Evolutionary conservation across 2,888 invertebrate species (phyloP).

Genomic region (Ceramica pisi): DNA sequence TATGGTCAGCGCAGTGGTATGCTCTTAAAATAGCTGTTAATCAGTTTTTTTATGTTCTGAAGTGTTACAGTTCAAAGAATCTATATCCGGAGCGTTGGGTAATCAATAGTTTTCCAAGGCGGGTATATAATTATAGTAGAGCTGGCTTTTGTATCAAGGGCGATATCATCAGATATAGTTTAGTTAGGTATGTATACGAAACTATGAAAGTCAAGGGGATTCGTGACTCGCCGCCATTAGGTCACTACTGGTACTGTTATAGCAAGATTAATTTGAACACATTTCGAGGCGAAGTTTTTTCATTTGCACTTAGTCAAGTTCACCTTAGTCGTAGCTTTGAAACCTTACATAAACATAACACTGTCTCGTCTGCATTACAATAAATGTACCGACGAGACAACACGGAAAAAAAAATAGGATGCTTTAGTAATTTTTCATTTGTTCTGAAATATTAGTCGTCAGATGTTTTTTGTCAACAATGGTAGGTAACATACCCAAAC

Average conservation of each 20-base stretch:
- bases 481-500: slow-evolving; percentile 8
- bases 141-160: slow-evolving; percentile 70
- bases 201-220: slow-evolving; percentile 68
- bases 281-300: slow-evolving; percentile 42
- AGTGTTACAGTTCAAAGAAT: slow-evolving; percentile 71
- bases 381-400: slow-evolving; percentile 13
- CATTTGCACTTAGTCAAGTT: slow-evolving; percentile 51
- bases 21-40: slow-evolving; percentile 56
- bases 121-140: slow-evolving; percentile 73
- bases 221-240: slow-evolving; percentile 74
- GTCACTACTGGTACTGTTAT: slow-evolving; percentile 69
- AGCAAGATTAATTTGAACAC: slow-evolving; percentile 47
- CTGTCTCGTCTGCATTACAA: slow-evolving; percentile 17
- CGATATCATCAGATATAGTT: slow-evolving; percentile 63
- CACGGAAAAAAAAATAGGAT: slow-evolving; percentile 12
- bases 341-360: slow-evolving; percentile 26
- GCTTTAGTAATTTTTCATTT: slow-evolving; percentile 20
- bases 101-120: slow-evolving; percentile 78
- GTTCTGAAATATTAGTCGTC: slow-evolving; percentile 12
- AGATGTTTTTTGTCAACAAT: slow-evolving; percentile 15
- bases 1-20: slow-evolving; percentile 42
- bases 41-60: slow-evolving; percentile 58
- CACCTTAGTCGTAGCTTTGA: slow-evolving; percentile 35
- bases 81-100: slow-evolving; percentile 70
- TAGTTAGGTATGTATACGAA: neutral